Evolutionary conservation across 2,113 vertebrate genomes (phyloP).

Genomic region (Tupaia chinensis): DNA sequence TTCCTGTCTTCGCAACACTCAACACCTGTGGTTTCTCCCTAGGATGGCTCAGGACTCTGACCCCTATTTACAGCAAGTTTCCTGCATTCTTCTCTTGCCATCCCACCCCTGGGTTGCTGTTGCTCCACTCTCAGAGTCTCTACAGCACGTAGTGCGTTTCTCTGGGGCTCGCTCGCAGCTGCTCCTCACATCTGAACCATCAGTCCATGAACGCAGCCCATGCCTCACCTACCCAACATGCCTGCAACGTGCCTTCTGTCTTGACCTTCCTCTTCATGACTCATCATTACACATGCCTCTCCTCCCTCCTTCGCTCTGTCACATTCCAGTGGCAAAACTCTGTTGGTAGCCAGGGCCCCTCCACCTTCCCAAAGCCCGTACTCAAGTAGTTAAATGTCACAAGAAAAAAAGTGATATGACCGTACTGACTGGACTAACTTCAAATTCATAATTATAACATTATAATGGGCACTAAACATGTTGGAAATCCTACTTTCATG

Average conservation of each 20-base stretch:
- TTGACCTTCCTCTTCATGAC: not conserved
- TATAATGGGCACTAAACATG: not conserved
- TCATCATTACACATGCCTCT: not conserved
- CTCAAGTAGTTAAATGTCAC: not conserved
- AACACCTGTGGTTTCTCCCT: not conserved
- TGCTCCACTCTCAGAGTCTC: not conserved
- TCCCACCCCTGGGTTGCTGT: fast-evolving
- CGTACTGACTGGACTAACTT: not conserved
- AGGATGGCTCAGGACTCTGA: not conserved
- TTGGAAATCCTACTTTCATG: not conserved
- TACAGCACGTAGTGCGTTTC: not conserved
- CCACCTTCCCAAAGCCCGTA: not conserved
- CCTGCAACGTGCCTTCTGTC: not conserved
- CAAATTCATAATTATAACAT: not conserved
- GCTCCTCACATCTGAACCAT: not conserved
- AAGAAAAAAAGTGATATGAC: not conserved
- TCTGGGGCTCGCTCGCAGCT: not conserved
- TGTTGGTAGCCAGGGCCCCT: not conserved
- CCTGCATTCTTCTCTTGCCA: not conserved
- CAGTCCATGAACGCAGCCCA: not conserved
- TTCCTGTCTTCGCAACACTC: not conserved
- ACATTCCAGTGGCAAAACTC: not conserved
- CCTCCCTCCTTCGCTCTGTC: not conserved
- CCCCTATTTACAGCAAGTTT: not conserved
- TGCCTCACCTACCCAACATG: not conserved